Conservation (phyloP, 2,113 vertebrate genomes). For the Tyrannus savana region DNA sequence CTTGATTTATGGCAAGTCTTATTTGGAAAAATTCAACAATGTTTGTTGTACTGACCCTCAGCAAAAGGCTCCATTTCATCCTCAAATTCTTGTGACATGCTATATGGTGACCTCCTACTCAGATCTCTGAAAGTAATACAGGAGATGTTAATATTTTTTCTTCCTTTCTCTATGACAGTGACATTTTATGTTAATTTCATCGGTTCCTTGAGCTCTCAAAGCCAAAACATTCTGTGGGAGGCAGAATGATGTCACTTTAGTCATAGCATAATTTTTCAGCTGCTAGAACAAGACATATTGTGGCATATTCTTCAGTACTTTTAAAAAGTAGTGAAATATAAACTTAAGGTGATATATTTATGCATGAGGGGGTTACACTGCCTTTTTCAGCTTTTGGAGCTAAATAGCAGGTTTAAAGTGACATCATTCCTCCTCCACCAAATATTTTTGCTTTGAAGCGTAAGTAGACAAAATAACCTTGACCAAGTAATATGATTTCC, state of each 20-base stretch:
- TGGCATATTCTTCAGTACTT: slow-evolving; percentile 79
- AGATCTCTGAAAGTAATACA: slow-evolving; percentile 56
- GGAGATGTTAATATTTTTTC: slow-evolving; percentile 73
- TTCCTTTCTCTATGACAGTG: slow-evolving; percentile 67
- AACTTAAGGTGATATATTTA: slow-evolving; percentile 75
- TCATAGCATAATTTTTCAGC: slow-evolving; percentile 78
- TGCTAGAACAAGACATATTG: slow-evolving; percentile 81
- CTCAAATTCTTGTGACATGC: slow-evolving; percentile 43
- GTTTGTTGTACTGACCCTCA: neutral
- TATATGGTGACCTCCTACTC: slow-evolving; percentile 65
- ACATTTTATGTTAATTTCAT: slow-evolving; percentile 79
- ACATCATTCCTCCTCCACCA: slow-evolving; percentile 43
- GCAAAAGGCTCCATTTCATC: slow-evolving; percentile 26
- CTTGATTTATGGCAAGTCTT: neutral
- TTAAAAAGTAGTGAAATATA: slow-evolving; percentile 74
- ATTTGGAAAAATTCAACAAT: neutral
- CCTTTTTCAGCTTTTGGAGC: slow-evolving; percentile 65
- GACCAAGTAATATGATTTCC: neutral
- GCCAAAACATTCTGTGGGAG: slow-evolving; percentile 77
- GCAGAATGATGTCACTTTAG: slow-evolving; percentile 80
- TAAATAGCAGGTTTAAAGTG: slow-evolving; percentile 53
- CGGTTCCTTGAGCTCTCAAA: slow-evolving; percentile 72
- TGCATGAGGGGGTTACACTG: slow-evolving; percentile 65
- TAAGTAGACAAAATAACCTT: slow-evolving; percentile 1
- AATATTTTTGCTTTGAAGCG: slow-evolving; percentile 38